Evolutionary conservation across 2,888 invertebrate species (phyloP).

Genomic region (Meganola albula): DNA sequence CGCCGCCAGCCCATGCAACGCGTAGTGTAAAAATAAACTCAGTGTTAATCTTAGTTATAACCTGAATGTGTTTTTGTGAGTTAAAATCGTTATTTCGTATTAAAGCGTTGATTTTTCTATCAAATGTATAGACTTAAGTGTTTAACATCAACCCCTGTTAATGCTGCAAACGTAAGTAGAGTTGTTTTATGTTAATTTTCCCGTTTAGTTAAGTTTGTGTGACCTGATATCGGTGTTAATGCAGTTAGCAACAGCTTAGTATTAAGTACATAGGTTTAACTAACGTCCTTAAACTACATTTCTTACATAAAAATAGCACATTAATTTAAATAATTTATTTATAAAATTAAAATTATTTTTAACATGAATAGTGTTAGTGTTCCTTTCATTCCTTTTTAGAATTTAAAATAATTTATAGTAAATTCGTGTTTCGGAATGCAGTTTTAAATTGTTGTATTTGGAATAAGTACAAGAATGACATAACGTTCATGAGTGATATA

Average conservation of each 20-base stretch:
- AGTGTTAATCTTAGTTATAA: slow-evolving; percentile 20
- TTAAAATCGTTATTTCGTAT: slow-evolving; percentile 22
- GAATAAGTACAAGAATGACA: slow-evolving; percentile 36
- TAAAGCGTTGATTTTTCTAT: slow-evolving; percentile 28
- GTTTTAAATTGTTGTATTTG: no score
- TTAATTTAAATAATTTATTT: slow-evolving; percentile 11
- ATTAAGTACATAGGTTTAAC: slow-evolving; percentile 18
- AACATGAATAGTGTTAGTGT: slow-evolving; percentile 6
- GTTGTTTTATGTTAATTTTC: slow-evolving; percentile 25
- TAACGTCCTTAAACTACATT: slow-evolving; percentile 8
- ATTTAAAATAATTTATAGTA: no score
- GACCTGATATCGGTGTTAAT: slow-evolving; percentile 62
- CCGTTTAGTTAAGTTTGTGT: slow-evolving; percentile 34
- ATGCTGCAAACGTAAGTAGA: slow-evolving; percentile 31
- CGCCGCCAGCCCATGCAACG: slow-evolving; percentile 19
- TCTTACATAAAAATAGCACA: slow-evolving; percentile 10
- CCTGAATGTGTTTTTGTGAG: slow-evolving; percentile 20
- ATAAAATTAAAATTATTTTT: slow-evolving; percentile 4
- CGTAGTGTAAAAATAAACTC: slow-evolving; percentile 28
- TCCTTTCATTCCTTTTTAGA: no score
- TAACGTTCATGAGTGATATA: slow-evolving; percentile 36
- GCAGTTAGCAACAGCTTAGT: slow-evolving; percentile 47
- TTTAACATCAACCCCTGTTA: slow-evolving; percentile 18
- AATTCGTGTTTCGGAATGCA: slow-evolving; percentile 9
- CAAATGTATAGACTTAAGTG: slow-evolving; percentile 36